Conservation (phyloP, 2,888 invertebrate genomes). For the Eristalinus sepulchralis region DNA sequence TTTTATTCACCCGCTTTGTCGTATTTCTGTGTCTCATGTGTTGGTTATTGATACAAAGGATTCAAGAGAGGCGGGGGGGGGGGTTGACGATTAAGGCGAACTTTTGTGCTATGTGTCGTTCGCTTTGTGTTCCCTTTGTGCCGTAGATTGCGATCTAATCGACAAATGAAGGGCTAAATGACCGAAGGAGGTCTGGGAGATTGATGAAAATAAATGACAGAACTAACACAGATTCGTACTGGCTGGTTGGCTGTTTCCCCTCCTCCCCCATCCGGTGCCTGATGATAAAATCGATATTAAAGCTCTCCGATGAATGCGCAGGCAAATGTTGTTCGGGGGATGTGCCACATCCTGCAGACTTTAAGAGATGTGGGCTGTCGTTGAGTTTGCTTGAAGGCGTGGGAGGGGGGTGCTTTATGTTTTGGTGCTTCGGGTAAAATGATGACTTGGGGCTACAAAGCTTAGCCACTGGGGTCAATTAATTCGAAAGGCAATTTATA, state of each 20-base stretch:
- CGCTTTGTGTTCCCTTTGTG: conserved; percentile 9
- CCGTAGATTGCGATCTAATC: conserved; percentile 28
- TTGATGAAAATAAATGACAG: background rate
- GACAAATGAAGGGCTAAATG: conserved; percentile 27
- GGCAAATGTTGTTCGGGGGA: background rate
- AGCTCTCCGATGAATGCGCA: background rate
- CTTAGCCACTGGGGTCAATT: too few relatives aligned
- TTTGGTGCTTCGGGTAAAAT: too few relatives aligned
- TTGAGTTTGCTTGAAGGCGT: background rate
- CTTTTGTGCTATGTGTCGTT: conserved; percentile 6
- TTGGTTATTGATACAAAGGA: conserved; percentile 38
- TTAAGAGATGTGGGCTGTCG: background rate
- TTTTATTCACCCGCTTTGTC: background rate
- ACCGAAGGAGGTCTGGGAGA: background rate
- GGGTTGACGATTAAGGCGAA: conserved; percentile 24
- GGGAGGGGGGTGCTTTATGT: too few relatives aligned
- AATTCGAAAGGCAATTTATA: too few relatives aligned
- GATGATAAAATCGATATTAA: background rate
- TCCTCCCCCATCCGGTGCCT: background rate
- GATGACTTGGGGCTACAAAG: too few relatives aligned
- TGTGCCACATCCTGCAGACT: background rate
- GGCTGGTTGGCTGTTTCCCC: background rate
- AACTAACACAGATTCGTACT: background rate
- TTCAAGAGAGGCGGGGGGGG: background rate
- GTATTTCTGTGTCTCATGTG: conserved; percentile 11